Percentiles rank a stretch among this genome's conserved stretches.
Conservation (phyloP, 2,888 invertebrate genomes). For the Patella ulyssiponensis region DNA sequence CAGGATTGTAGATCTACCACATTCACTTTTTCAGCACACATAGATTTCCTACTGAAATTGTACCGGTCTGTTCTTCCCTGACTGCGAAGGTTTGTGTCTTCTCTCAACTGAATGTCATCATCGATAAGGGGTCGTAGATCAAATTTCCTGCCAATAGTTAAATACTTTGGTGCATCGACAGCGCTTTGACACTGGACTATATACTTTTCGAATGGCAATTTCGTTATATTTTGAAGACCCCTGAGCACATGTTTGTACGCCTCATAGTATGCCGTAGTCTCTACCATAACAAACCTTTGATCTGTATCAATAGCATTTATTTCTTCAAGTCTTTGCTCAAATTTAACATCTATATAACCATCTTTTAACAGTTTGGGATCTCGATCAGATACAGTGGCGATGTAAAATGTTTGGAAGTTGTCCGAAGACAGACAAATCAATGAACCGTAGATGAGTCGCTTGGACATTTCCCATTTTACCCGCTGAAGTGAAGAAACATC, state of each 20-base stretch:
- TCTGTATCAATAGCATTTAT: conserved; percentile 27
- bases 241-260: conserved; percentile 84
- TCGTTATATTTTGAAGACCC: conserved; percentile 78
- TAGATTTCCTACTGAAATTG: conserved; percentile 26
- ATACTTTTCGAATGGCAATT: conserved; percentile 54
- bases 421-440: conserved; percentile 82
- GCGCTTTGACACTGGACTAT: conserved; percentile 46
- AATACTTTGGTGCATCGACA: conserved; percentile 49
- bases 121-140: conserved; percentile 51
- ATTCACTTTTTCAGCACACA: conserved; percentile 16
- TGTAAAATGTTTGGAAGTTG: conserved; percentile 80
- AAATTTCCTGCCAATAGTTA: conserved; percentile 30
- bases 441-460: conserved; percentile 81
- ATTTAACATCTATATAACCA: conserved; percentile 56
- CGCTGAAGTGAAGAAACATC: conserved; percentile 24
- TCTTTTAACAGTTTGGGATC: conserved; percentile 48
- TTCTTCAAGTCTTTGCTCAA: conserved; percentile 35
- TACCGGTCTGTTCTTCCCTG: conserved; percentile 14
- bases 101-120: conserved; percentile 37
- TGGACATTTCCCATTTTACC: conserved; percentile 74
- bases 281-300: conserved; percentile 77
- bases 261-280: conserved; percentile 86
- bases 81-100: conserved; percentile 23
- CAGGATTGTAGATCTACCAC: conserved; percentile 37
- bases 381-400: conserved; percentile 76